Conservation (phyloP, 2,113 vertebrate genomes). For the Actenoides lindsayi region DNA sequence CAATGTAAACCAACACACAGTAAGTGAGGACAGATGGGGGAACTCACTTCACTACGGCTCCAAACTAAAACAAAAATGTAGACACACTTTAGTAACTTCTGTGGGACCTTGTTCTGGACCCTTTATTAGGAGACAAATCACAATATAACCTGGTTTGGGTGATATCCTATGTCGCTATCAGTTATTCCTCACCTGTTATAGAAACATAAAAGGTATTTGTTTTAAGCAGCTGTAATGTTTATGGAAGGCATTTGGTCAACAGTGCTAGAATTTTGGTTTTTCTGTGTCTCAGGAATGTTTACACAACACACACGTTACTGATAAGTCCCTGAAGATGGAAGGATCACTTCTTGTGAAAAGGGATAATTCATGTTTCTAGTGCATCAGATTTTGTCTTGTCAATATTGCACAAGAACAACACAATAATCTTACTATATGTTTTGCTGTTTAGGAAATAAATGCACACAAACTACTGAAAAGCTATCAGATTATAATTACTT, state of each 20-base stretch:
- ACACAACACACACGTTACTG: neutral
- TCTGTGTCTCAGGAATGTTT: neutral
- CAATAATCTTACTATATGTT: neutral
- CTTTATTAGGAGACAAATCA: neutral
- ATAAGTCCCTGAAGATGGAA: neutral
- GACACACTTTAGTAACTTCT: neutral
- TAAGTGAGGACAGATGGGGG: neutral
- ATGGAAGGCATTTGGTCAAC: neutral
- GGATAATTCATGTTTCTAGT: neutral
- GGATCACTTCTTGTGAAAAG: neutral
- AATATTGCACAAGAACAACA: neutral
- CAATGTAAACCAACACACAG: neutral
- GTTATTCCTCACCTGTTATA: neutral
- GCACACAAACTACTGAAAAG: neutral
- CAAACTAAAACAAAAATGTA: neutral
- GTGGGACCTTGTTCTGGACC: neutral
- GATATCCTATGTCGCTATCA: neutral
- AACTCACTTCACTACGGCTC: neutral
- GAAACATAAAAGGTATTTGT: neutral
- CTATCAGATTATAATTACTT: neutral
- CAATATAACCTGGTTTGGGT: neutral
- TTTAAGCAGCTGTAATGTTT: neutral
- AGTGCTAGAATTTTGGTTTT: neutral
- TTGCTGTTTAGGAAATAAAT: neutral
- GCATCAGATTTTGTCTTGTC: neutral